These are phyloP conservation scores for Corbicula japonica DNA, from an alignment of 2,888 invertebrate genomes.

Conservation along the genomic window DNA sequence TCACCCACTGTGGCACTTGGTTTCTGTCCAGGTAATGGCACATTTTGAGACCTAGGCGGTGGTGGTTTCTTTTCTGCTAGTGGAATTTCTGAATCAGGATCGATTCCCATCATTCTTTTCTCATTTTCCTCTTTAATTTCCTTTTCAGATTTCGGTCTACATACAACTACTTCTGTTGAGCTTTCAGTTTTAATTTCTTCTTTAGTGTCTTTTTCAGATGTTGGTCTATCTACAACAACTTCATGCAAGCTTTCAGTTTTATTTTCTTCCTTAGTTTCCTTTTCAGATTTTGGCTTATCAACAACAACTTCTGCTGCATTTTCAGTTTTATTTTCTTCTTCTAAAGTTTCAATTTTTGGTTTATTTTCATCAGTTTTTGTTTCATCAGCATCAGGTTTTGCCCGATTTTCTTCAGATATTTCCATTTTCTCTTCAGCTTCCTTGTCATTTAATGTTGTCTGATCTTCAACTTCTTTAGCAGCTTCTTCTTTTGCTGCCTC, in stretches of 20 bases:
- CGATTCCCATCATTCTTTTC: conserved; percentile 71
- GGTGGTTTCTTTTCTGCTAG: conserved; percentile 66
- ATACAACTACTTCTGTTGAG: conserved; percentile 1
- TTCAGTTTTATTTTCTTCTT: conserved; percentile 5
- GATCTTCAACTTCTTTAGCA: conserved; percentile 28
- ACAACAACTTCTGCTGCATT: conserved; percentile 1
- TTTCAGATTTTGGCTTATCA: conserved; percentile 20
- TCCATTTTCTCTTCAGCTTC: conserved; percentile 13
- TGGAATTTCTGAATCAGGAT: conserved; percentile 53
- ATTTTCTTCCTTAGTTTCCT: conserved; percentile 46
- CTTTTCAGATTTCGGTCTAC: conserved; percentile 35
- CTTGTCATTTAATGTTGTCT: conserved; percentile 2
- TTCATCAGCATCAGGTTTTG: conserved; percentile 5
- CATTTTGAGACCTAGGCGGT: conserved; percentile 66
- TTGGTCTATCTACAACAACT: too few species aligned
- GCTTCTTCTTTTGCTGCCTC: conserved; percentile 16
- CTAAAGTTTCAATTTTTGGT: background rate
- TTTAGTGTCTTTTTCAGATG: background rate
- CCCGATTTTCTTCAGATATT: conserved; percentile 27
- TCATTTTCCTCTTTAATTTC: conserved; percentile 59
- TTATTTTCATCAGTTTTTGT: conserved; percentile 27
- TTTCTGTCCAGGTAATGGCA: conserved; percentile 46
- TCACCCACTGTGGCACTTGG: conserved; percentile 48
- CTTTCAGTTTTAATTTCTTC: conserved; percentile 3
- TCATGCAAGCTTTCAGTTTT: too few species aligned